These are phyloP conservation scores for Halocynthia roretzi DNA, from an alignment of 23 tunicate genomes.

Conservation along the genomic window DNA sequence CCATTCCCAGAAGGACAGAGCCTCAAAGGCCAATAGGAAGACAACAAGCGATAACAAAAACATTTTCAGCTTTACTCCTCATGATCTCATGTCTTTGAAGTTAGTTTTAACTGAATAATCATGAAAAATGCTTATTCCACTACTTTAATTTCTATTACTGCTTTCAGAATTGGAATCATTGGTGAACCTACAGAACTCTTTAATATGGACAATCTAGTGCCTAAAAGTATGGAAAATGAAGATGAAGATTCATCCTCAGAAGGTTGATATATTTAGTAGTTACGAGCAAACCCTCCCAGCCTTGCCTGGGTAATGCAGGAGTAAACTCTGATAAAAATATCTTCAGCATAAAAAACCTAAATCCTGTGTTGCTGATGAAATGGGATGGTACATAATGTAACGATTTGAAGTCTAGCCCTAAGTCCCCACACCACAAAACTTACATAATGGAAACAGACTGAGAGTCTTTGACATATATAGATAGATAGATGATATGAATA, in stretches of 20 bases:
- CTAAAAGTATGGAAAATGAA: constrained; percentile 62
- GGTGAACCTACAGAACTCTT: constrained; percentile 75
- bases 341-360: neutral
- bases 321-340: neutral
- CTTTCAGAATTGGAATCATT: constrained; percentile 59
- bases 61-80: neutral
- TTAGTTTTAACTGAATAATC: too few relatives aligned
- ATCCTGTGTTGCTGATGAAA: neutral
- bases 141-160: neutral
- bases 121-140: neutral
- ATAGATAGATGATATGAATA: too few relatives aligned
- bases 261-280: neutral
- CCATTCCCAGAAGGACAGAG: too few relatives aligned
- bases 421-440: too few relatives aligned
- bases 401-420: too few relatives aligned
- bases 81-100: too few relatives aligned
- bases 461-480: too few relatives aligned
- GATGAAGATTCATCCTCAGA: constrained; percentile 46
- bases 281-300: too few relatives aligned
- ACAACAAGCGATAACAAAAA: too few relatives aligned
- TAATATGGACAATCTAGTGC: constrained; percentile 47
- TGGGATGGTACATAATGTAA: neutral
- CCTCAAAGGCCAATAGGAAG: too few relatives aligned
- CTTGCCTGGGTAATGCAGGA: neutral
- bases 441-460: too few relatives aligned